phyloP scores from a whole-genome alignment of 2,113 vertebrate genomes.

The Pluvialis apricaria region DNA sequence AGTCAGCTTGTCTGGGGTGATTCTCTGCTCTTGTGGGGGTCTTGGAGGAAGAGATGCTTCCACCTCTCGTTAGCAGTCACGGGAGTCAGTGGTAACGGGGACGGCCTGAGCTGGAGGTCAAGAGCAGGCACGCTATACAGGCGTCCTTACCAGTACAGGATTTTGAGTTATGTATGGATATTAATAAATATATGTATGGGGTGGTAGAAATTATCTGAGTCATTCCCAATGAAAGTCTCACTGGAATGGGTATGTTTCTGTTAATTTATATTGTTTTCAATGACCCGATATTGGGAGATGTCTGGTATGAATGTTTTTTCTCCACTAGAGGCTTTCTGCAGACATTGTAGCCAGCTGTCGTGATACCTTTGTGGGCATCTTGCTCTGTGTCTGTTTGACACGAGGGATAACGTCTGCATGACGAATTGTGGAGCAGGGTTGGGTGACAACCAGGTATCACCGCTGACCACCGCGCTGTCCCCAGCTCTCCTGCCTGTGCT shows the following conservation, averaged over 20 bases:
- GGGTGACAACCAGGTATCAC: background rate
- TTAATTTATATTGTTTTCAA: background rate
- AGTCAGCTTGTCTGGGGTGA: background rate
- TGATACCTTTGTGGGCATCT: background rate
- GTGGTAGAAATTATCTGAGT: background rate
- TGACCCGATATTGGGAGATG: background rate
- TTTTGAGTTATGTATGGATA: background rate
- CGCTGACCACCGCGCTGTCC: rapidly evolving
- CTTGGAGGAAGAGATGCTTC: background rate
- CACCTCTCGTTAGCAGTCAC: rapidly evolving
- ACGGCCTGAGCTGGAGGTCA: background rate
- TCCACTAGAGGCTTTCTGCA: background rate
- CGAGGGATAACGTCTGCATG: rapidly evolving
- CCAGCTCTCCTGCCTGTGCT: background rate
- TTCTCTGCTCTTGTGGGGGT: background rate
- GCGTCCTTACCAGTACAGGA: background rate
- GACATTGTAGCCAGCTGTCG: background rate
- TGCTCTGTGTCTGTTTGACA: background rate
- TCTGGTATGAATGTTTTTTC: background rate
- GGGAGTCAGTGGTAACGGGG: background rate
- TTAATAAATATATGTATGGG: background rate
- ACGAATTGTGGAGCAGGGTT: background rate
- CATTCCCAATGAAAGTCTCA: background rate
- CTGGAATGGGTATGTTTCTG: background rate
- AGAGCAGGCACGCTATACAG: background rate